Evolutionary conservation across 2,113 vertebrate species (phyloP).

Genomic region (Tauraco erythrolophus): DNA sequence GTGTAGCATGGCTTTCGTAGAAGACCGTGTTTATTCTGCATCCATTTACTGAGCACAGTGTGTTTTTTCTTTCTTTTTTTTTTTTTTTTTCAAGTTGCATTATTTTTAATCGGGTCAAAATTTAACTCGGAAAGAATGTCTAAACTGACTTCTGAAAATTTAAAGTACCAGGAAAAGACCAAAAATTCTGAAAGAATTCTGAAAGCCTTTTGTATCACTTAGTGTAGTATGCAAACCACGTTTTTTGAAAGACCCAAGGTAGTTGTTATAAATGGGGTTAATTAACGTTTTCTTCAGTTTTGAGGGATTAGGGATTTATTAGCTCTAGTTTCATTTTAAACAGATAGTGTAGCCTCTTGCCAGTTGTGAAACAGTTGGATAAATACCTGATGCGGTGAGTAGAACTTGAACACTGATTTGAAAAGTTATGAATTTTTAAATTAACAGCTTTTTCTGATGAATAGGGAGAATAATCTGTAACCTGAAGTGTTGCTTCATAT

Average conservation of each 20-base stretch:
- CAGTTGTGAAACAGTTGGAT: not conserved
- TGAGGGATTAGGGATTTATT: not conserved
- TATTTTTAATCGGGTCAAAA: not conserved
- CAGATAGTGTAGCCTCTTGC: not conserved
- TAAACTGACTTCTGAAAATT: not conserved
- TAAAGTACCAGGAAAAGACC: not conserved
- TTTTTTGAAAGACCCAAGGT: not conserved
- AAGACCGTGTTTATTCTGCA: not conserved
- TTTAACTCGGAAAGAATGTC: not conserved
- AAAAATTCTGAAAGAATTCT: not conserved
- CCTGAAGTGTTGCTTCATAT: not conserved
- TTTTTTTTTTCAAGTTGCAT: not conserved
- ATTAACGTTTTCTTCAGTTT: not conserved
- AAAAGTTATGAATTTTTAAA: not conserved
- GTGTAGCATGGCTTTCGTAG: not conserved
- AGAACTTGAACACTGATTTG: not conserved
- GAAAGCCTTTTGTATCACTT: not conserved
- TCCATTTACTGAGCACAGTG: not conserved
- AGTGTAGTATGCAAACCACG: fast-evolving
- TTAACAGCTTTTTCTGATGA: not conserved
- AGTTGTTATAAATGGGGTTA: not conserved
- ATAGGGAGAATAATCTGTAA: not conserved
- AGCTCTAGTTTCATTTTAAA: not conserved
- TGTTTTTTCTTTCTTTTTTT: not conserved
- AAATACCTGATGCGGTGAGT: not conserved